Percentiles rank a stretch among this genome's conserved stretches.
Evolutionary conservation across 2,888 invertebrate species (phyloP).

Genomic region (Hypena proboscidalis): DNA sequence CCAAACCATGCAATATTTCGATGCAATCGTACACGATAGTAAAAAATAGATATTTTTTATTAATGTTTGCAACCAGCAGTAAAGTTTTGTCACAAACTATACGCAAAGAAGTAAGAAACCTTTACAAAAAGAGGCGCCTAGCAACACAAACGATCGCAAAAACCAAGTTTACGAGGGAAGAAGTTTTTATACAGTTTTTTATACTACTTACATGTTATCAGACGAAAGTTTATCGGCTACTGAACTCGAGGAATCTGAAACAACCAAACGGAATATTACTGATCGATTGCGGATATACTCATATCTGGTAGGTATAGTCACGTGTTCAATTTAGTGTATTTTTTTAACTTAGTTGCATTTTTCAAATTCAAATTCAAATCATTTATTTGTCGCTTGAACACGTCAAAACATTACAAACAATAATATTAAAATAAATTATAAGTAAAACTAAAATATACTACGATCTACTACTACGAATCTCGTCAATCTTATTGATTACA

Average conservation of each 20-base stretch:
- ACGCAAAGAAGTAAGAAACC: background rate
- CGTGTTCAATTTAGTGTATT: too few species aligned
- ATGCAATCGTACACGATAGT: too few species aligned
- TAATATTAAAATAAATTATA: too few species aligned
- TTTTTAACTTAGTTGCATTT: too few species aligned
- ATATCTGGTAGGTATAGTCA: constrained; percentile 20
- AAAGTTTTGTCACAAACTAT: background rate
- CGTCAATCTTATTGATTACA: too few species aligned
- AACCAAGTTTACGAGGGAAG: background rate
- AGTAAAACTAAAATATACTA: too few species aligned
- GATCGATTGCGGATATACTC: constrained; percentile 42
- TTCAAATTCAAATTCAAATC: too few species aligned
- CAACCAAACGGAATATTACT: constrained; percentile 60
- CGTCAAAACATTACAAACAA: too few species aligned
- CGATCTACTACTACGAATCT: too few species aligned
- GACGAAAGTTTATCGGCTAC: constrained; percentile 60
- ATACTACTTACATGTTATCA: constrained; percentile 55
- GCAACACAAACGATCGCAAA: constrained; percentile 36
- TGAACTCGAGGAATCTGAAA: constrained; percentile 71
- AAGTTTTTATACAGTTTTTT: constrained; percentile 9
- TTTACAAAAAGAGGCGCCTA: constrained; percentile 16
- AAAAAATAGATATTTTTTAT: too few species aligned
- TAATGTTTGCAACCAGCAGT: background rate
- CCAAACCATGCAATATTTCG: too few species aligned
- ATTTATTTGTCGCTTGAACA: too few species aligned